Conservation (phyloP, 2,113 vertebrate species). For the Prinia subflava region DNA sequence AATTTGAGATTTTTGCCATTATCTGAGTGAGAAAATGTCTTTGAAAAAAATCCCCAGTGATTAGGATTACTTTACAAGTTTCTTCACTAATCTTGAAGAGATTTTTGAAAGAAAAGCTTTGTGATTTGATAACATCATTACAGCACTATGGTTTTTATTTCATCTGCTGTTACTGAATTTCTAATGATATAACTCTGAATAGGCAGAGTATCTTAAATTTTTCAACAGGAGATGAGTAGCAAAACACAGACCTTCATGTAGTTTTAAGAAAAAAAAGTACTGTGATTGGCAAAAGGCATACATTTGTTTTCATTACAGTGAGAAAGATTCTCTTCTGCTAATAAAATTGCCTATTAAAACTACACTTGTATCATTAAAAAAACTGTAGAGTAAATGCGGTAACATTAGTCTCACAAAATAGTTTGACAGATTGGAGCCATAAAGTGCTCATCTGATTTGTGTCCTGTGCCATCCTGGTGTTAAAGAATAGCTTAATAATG, state of each 20-base stretch:
- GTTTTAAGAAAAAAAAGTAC: background rate
- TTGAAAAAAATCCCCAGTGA: background rate
- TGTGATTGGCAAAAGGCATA: background rate
- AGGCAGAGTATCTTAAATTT: background rate
- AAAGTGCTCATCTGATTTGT: background rate
- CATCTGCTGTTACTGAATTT: conserved; percentile 8
- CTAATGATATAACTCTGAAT: conserved; percentile 46
- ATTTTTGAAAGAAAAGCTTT: conserved; percentile 15
- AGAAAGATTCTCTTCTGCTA: conserved; percentile 20
- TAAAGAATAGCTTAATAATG: background rate
- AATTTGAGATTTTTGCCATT: background rate
- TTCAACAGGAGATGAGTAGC: background rate
- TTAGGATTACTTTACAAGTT: conserved; percentile 26
- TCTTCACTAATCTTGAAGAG: background rate
- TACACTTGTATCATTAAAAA: conserved; percentile 11
- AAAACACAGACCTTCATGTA: conserved; percentile 7
- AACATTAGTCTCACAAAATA: conserved; percentile 19
- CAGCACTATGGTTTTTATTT: background rate
- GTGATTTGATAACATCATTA: background rate
- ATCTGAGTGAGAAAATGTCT: background rate
- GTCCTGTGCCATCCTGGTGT: background rate
- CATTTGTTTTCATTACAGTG: conserved; percentile 15
- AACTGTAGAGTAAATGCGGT: conserved; percentile 6
- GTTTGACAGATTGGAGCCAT: background rate
- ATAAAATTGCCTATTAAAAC: conserved; percentile 50